Evolutionary conservation across 2,888 invertebrate species (phyloP), one percentile per base, ranked within the genome.

Genomic region (Eupeodes latifasciatus): DNA sequence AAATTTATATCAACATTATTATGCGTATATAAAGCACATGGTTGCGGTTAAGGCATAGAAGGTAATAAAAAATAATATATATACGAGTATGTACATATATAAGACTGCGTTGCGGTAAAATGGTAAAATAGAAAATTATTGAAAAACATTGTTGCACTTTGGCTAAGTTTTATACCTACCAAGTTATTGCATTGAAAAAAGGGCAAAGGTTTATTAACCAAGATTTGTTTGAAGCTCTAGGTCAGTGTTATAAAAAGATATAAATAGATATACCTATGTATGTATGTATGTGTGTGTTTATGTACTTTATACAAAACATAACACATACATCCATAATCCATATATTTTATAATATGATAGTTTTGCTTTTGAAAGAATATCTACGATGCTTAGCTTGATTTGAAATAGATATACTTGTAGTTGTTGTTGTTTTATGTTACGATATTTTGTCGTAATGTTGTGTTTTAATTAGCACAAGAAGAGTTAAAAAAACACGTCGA

Each of bases 21-120:
- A 72, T 72, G 72, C 72, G 72, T 72, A 72, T 72, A 72, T 47
- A 72, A 72, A 72, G 57, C 72, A 72, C 72, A 72, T 72, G 72
- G 57, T n/a, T 72, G 72, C 55, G 57, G 72, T 27, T 27, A 19
- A 27, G 27, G 27, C 2, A 27, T 27, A 27, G 3, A 40, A 40
- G n/a, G 44, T 47, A 47, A 44, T 57, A 72, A 72, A 55, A 72
- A 19, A 27, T 27, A 27, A 27, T 27, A 27, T 19, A 19, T 19
- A 19, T 19, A n/a, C n/a, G 19, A 1, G 19, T 19, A 27, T 27
- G 27, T 27, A 27, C 3, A 3, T 27, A 3, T 27, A 57, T 47
- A 57, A 47, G n/a, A 36, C 72, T 72, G 72, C 72, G 72, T 72
- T 72, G 72, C 72, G 72, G 72, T 72, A 72, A 69, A 69, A 69